A percentile compares a stretch with the other conserved stretches of the same genome.
phyloP scores from a whole-genome alignment of 2,113 vertebrate genomes.

The Chauna torquata region DNA sequence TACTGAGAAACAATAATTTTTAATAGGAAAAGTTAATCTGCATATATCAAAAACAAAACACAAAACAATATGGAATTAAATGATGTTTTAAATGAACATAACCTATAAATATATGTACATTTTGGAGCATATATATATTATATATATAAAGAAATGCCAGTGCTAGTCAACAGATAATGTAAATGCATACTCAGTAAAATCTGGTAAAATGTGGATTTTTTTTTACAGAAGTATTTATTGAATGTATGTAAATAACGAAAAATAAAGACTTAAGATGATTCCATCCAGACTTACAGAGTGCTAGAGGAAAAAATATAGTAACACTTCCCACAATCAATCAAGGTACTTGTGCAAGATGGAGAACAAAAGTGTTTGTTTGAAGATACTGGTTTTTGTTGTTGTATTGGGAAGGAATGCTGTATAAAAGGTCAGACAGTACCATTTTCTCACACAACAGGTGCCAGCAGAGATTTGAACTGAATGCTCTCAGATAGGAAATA shows the following conservation, averaged over 20 bases:
- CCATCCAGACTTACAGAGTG: not conserved
- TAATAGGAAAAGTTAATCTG: conserved; percentile 17
- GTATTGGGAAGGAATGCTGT: not conserved
- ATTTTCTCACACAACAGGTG: not conserved
- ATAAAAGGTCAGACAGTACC: not conserved
- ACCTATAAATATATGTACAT: conserved; percentile 57
- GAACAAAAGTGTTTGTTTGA: not conserved
- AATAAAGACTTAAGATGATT: not conserved
- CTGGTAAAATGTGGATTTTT: not conserved
- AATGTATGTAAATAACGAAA: not conserved
- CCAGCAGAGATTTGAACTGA: not conserved
- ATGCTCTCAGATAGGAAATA: not conserved
- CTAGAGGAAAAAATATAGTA: not conserved
- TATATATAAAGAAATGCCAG: not conserved
- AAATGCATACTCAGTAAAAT: not conserved
- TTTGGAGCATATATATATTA: not conserved
- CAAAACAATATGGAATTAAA: not conserved
- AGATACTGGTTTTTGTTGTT: not conserved
- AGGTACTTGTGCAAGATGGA: not conserved
- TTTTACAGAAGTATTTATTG: not conserved
- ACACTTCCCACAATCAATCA: not conserved
- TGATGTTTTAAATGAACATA: not conserved
- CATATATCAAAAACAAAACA: not conserved
- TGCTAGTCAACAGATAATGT: not conserved
- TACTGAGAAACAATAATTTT: not conserved